A percentile compares a stretch with the other conserved stretches of the same genome.
Conservation (phyloP, 2,888 invertebrate species). For the Calameuta pallipes region DNA sequence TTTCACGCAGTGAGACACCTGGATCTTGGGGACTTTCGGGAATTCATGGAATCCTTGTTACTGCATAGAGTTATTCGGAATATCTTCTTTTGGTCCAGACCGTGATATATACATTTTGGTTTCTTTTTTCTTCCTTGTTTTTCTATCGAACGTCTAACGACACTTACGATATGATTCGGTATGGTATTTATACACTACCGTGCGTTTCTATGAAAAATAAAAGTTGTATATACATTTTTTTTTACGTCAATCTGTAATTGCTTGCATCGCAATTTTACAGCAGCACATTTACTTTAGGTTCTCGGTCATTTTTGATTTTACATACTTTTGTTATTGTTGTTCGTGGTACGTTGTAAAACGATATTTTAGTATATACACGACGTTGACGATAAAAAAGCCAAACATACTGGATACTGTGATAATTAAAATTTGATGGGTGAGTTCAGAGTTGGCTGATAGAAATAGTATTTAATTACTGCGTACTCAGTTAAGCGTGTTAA, state of each 20-base stretch:
- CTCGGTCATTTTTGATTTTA: not conserved
- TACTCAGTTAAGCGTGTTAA: not conserved
- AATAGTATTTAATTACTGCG: not conserved
- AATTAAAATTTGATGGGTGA: not conserved
- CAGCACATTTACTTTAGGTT: not conserved
- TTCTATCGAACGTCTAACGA: too few relatives aligned
- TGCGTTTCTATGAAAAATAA: not conserved
- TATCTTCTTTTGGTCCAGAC: not conserved
- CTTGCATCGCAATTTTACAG: not conserved
- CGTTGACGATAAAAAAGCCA: not conserved
- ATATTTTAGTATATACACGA: not conserved
- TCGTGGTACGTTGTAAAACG: not conserved
- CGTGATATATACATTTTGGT: too few relatives aligned
- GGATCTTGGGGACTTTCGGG: not conserved
- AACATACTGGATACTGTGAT: not conserved
- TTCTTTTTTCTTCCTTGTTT: too few relatives aligned
- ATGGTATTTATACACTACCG: not conserved
- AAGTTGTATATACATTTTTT: not conserved
- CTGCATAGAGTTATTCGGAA: not conserved
- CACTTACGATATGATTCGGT: too few relatives aligned
- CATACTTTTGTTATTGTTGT: not conserved
- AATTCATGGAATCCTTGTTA: not conserved
- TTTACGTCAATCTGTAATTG: not conserved
- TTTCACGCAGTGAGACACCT: not conserved
- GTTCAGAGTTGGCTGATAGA: too few relatives aligned